phyloP scores from a whole-genome alignment of 37 sponge, comb jelly and placozoan genomes.

The Amphimedon queenslandica region DNA sequence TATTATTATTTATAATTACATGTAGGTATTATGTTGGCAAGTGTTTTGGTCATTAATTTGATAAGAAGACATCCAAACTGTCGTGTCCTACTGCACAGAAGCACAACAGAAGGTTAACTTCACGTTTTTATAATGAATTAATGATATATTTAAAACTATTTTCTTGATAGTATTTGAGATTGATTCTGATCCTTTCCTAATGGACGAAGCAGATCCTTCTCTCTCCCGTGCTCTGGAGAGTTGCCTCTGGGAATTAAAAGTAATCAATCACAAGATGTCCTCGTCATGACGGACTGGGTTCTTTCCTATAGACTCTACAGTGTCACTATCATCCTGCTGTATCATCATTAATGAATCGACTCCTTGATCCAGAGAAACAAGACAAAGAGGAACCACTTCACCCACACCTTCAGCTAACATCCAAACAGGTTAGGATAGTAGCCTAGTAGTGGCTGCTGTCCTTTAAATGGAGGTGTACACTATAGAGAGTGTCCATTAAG shows the following conservation, averaged over 20 bases:
- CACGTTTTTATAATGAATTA: background rate
- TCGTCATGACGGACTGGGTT: background rate
- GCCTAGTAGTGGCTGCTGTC: too few species aligned
- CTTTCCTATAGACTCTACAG: slow-evolving; percentile 57
- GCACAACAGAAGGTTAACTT: slow-evolving; percentile 9
- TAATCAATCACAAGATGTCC: background rate
- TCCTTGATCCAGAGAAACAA: slow-evolving; percentile 45
- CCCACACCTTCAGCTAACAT: slow-evolving; percentile 16
- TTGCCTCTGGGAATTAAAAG: slow-evolving; percentile 95
- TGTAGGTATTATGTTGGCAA: slow-evolving; percentile 70
- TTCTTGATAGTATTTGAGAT: background rate
- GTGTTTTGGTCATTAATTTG: slow-evolving; percentile 76
- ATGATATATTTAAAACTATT: background rate
- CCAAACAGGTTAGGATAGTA: background rate
- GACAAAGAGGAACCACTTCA: slow-evolving; percentile 53
- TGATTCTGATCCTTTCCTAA: slow-evolving; percentile 60
- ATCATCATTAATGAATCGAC: slow-evolving; percentile 30
- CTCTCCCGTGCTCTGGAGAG: slow-evolving; percentile 82
- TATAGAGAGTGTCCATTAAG: too few species aligned
- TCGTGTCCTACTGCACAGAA: slow-evolving; percentile 79
- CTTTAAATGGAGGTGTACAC: too few species aligned
- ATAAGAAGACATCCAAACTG: slow-evolving; percentile 90
- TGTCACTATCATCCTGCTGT: slow-evolving; percentile 79
- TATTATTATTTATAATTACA: background rate
- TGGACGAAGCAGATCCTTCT: slow-evolving; percentile 69